Percentiles rank a stretch among this genome's conserved stretches.
Evolutionary conservation across 1,140 invertebrate species (phyloP).

Genomic region (Euura lappo): DNA sequence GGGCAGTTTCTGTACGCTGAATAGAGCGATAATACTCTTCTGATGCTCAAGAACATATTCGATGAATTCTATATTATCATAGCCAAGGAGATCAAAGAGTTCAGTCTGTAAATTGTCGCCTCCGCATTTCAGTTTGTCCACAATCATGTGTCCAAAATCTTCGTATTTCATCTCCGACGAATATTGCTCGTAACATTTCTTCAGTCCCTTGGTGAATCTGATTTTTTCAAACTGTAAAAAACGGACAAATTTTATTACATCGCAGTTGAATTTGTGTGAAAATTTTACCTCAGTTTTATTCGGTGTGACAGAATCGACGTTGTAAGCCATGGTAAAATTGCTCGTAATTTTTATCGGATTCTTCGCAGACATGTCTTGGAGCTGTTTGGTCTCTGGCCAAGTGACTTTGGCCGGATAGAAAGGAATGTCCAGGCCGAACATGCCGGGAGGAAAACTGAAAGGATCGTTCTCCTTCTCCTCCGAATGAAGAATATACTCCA

Average conservation of each 20-base stretch:
- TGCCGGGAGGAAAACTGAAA: constrained; percentile 8
- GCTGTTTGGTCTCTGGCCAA: constrained; percentile 43
- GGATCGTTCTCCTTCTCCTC: constrained; percentile 15
- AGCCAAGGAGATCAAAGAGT: constrained; percentile 87
- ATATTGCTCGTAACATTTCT: constrained; percentile 58
- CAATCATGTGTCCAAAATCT: constrained; percentile 67
- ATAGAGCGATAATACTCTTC: constrained; percentile 59
- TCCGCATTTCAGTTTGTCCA: constrained; percentile 66
- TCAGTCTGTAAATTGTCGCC: constrained; percentile 85
- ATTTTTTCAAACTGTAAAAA: constrained; percentile 64
- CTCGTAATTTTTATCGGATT: constrained; percentile 29
- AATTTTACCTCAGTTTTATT: constrained; percentile 51
- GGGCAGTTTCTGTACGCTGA: constrained; percentile 46
- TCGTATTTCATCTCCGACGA: constrained; percentile 59
- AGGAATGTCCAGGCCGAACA: constrained; percentile 43
- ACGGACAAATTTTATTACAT: constrained; percentile 9
- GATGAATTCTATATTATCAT: constrained; percentile 87
- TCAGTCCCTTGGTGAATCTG: constrained; percentile 65
- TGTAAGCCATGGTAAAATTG: constrained; percentile 44
- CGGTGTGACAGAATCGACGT: constrained; percentile 21
- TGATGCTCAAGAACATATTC: constrained; percentile 78
- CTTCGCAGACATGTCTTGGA: constrained; percentile 40
- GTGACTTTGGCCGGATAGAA: constrained; percentile 36
- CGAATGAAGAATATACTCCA: constrained; percentile 33
- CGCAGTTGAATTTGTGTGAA: constrained; percentile 1